These are phyloP conservation scores for Helobdella robusta DNA, from an alignment of 2,888 invertebrate species.

Conservation along the genomic window DNA sequence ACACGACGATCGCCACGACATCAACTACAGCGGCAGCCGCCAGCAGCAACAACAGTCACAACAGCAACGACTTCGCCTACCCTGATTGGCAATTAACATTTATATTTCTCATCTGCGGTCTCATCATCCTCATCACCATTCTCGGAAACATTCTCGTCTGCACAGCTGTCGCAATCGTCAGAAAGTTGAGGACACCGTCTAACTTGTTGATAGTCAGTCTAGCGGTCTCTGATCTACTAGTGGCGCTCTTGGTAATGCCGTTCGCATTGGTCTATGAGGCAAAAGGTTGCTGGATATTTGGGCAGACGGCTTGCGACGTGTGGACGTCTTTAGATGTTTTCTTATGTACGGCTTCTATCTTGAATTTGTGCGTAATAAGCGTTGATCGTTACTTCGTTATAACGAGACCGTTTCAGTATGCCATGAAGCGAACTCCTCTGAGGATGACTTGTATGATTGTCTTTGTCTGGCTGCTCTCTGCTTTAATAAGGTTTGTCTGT, in stretches of 20 bases:
- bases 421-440: slow-evolving; percentile 81
- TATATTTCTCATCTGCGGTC: slow-evolving; percentile 38
- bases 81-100: slow-evolving; percentile 28
- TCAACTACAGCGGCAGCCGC: not conserved
- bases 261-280: slow-evolving; percentile 50
- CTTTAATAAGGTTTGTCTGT: slow-evolving; percentile 61
- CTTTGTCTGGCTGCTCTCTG: slow-evolving; percentile 83
- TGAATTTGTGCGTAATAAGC: slow-evolving; percentile 54
- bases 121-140: slow-evolving; percentile 50
- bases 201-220: slow-evolving; percentile 44
- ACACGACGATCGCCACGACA: not conserved
- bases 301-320: slow-evolving; percentile 49
- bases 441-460: slow-evolving; percentile 74
- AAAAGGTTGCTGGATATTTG: slow-evolving; percentile 44
- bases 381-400: slow-evolving; percentile 48
- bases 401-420: slow-evolving; percentile 77
- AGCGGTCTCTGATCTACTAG: slow-evolving; percentile 53
- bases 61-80: slow-evolving; percentile 17
- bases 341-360: slow-evolving; percentile 53
- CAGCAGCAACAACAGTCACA: slow-evolving; percentile 4
- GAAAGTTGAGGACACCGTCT: slow-evolving; percentile 49
- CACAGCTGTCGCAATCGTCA: slow-evolving; percentile 51
- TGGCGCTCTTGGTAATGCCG: slow-evolving; percentile 54
- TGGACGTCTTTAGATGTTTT: slow-evolving; percentile 54
- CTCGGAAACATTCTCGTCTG: slow-evolving; percentile 53